Evolutionary conservation across 2,888 invertebrate genomes (phyloP).

Genomic region (Coecobrya sp.): DNA sequence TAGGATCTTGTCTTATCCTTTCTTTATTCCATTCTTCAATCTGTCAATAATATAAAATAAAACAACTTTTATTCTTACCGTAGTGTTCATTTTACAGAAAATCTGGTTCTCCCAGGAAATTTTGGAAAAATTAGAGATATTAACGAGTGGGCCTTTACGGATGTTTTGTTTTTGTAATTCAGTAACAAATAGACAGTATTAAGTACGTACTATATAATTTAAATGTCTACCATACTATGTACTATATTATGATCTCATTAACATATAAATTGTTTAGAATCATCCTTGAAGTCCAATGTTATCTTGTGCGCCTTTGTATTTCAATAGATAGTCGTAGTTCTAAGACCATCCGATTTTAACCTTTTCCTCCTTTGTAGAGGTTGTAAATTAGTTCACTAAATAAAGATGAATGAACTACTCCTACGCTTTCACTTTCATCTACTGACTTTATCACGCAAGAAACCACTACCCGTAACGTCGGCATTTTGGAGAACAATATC

Average conservation of each 20-base stretch:
- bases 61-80: neutral
- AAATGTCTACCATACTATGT: neutral
- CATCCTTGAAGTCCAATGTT: neutral
- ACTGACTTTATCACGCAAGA: neutral
- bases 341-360: neutral
- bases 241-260: neutral
- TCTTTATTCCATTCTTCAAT: neutral
- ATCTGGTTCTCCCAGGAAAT: conserved; percentile 77
- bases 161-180: neutral
- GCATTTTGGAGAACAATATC: conserved; percentile 16
- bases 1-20: neutral
- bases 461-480: neutral
- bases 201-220: neutral
- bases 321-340: neutral
- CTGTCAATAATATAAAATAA: too few species aligned
- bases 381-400: neutral
- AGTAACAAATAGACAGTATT: neutral
- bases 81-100: conserved; percentile 73
- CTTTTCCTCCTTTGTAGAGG: conserved; percentile 30
- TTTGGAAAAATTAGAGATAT: conserved; percentile 70
- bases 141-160: neutral
- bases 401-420: conserved; percentile 25
- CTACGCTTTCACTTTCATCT: conserved; percentile 29
- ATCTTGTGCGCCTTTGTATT: neutral
- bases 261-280: neutral